A percentile compares a stretch with the other conserved stretches of the same genome.
Conservation (phyloP, 92 coral and sea anemone genomes). For the Plumapathes pennacea region DNA sequence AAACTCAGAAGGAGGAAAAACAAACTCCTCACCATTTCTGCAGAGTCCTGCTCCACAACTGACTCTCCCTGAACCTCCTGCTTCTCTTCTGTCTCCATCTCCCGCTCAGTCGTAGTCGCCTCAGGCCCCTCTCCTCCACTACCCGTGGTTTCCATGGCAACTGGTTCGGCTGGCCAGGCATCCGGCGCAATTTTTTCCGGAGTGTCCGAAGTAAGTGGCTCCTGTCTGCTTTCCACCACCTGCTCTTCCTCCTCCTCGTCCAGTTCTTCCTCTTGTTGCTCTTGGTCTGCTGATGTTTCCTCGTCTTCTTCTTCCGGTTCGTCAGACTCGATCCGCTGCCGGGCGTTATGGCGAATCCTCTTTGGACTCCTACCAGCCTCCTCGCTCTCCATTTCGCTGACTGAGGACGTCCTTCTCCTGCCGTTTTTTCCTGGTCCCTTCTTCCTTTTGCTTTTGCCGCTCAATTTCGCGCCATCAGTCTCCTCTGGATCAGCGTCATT, state of each 20-base stretch:
- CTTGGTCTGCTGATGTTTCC: conserved; percentile 11
- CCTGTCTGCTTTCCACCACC: conserved; percentile 5
- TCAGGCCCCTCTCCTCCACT: neutral
- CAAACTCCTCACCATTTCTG: no score
- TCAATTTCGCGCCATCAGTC: conserved; percentile 43
- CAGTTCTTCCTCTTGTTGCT: conserved; percentile 17
- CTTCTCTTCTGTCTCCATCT: conserved; percentile 1
- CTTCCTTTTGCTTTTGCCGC: conserved; percentile 59
- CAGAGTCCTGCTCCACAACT: conserved; percentile 2
- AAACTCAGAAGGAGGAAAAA: no score
- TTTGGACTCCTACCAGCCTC: conserved; percentile 16
- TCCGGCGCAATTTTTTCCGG: neutral
- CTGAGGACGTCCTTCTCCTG: conserved; percentile 51
- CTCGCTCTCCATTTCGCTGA: conserved; percentile 31
- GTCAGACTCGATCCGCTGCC: conserved; percentile 50
- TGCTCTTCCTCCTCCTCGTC: conserved; percentile 28
- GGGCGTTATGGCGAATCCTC: conserved; percentile 21
- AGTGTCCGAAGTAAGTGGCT: neutral
- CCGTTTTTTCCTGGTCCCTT: conserved; percentile 59
- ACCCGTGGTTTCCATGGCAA: no score
- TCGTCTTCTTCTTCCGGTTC: conserved; percentile 70
- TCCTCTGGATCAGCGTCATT: conserved; percentile 50
- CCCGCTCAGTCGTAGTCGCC: neutral
- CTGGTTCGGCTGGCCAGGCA: neutral
- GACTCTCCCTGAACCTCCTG: conserved; percentile 1